A percentile compares a stretch with the other conserved stretches of the same genome.
phyloP scores from a whole-genome alignment of 2,113 vertebrate species.

The Symphodus melops region DNA sequence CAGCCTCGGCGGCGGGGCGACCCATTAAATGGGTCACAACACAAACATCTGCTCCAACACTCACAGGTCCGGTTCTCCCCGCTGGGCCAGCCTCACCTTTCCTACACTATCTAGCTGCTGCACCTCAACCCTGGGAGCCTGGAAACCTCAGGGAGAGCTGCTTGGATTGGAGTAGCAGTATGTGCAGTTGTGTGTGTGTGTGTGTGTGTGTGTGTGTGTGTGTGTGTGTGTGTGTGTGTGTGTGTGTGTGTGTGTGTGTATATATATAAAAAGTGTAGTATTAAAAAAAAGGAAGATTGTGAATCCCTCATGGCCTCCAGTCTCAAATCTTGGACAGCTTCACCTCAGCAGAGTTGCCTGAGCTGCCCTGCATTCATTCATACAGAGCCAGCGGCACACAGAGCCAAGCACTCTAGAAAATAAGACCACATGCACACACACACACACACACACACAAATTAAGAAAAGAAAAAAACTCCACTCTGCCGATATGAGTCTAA shows the following conservation, averaged over 20 bases:
- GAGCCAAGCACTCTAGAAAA: conserved; percentile 61
- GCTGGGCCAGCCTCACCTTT: conserved; percentile 33
- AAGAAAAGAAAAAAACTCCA: not conserved
- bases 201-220: not conserved
- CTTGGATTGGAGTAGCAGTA: conserved; percentile 14
- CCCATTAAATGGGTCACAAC: conserved; percentile 62
- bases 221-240: not conserved
- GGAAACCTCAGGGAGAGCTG: conserved; percentile 23
- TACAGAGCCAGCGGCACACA: conserved; percentile 48
- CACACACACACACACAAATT: conserved; percentile 9
- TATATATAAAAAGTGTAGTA: conserved; percentile 4
- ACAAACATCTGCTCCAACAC: conserved; percentile 29
- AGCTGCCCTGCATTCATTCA: conserved; percentile 63
- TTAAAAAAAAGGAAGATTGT: conserved; percentile 37
- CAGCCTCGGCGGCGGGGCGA: conserved; percentile 12
- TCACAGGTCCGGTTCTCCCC: conserved; percentile 36
- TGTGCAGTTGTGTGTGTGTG: not conserved
- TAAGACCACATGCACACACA: conserved; percentile 33
- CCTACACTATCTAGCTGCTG: conserved; percentile 44
- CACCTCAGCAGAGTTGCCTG: conserved; percentile 42
- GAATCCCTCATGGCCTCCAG: conserved; percentile 38
- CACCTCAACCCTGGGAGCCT: conserved; percentile 28
- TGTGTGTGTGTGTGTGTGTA: conserved; percentile 7
- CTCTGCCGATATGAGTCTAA: conserved; percentile 21
- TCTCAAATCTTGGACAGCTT: conserved; percentile 57